Percentiles rank a stretch among this genome's conserved stretches.
These are phyloP conservation scores for Drosophila paranaensis DNA, from an alignment of 2,888 invertebrate species.

Conservation along the genomic window DNA sequence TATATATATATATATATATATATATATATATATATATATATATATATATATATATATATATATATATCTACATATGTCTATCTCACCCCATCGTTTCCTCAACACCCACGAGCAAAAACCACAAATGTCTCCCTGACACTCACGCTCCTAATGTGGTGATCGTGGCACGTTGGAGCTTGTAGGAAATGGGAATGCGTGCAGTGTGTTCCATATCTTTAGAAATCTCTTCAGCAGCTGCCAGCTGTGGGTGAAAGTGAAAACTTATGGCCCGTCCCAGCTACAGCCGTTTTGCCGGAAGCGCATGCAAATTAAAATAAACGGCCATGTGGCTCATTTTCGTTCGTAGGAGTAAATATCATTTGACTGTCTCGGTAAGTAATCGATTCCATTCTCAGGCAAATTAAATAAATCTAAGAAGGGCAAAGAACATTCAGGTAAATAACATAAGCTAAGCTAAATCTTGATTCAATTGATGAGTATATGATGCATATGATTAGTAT, in stretches of 20 bases:
- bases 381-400: constrained; percentile 12
- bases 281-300: constrained; percentile 64
- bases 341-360: constrained; percentile 33
- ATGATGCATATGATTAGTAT: background rate
- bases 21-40: background rate
- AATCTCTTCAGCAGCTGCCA: constrained; percentile 65
- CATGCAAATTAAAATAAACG: constrained; percentile 67
- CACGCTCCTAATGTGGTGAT: constrained; percentile 26
- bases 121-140: constrained; percentile 47
- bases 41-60: background rate
- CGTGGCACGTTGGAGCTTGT: constrained; percentile 40
- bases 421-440: background rate
- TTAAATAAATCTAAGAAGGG: background rate
- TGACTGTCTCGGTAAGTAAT: background rate
- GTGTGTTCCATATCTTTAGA: constrained; percentile 58
- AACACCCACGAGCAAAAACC: constrained; percentile 57
- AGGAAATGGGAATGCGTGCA: constrained; percentile 50
- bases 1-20: background rate
- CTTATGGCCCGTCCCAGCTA: constrained; percentile 41
- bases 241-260: constrained; percentile 65
- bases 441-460: background rate
- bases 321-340: constrained; percentile 41
- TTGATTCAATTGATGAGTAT: background rate
- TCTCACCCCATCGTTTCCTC: constrained; percentile 23
- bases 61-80: background rate